Conservation (phyloP, 2,888 invertebrate genomes). For the Callosobruchus maculatus region DNA sequence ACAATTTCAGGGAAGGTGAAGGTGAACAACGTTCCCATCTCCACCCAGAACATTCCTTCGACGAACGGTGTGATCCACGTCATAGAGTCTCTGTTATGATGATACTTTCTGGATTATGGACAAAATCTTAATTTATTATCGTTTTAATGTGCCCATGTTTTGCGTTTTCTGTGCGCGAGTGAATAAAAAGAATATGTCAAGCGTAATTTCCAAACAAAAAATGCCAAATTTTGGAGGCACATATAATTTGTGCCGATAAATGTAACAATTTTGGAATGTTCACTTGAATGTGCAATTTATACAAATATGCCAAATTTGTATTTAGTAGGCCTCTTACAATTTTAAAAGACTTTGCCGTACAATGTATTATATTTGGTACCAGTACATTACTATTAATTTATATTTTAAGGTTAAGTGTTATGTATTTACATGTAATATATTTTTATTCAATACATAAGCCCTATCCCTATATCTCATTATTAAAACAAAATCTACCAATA, state of each 20-base stretch:
- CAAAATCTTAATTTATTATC: background rate
- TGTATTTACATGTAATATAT: background rate
- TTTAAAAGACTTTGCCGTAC: too few relatives aligned
- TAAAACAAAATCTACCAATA: too few relatives aligned
- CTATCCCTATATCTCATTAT: too few relatives aligned
- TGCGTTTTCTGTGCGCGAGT: background rate
- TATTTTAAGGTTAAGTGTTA: background rate
- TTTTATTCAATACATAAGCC: background rate
- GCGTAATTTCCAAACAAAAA: background rate
- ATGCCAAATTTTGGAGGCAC: too few relatives aligned
- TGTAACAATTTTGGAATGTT: background rate
- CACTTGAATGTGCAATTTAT: background rate
- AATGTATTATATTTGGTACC: too few relatives aligned
- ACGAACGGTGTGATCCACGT: slow-evolving; percentile 88
- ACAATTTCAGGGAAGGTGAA: slow-evolving; percentile 71
- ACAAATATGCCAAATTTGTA: too few relatives aligned
- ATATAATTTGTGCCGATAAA: too few relatives aligned
- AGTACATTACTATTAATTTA: background rate
- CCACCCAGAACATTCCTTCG: slow-evolving; percentile 82
- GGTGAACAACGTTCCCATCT: slow-evolving; percentile 76
- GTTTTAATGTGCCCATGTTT: background rate
- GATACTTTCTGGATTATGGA: background rate
- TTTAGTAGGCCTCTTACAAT: too few relatives aligned
- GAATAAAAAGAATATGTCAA: background rate
- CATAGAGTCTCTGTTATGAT: slow-evolving; percentile 65